Percentiles rank a stretch among this genome's conserved stretches.
Evolutionary conservation across 2,113 vertebrate species (phyloP).

Genomic region (Fregetta grallaria): DNA sequence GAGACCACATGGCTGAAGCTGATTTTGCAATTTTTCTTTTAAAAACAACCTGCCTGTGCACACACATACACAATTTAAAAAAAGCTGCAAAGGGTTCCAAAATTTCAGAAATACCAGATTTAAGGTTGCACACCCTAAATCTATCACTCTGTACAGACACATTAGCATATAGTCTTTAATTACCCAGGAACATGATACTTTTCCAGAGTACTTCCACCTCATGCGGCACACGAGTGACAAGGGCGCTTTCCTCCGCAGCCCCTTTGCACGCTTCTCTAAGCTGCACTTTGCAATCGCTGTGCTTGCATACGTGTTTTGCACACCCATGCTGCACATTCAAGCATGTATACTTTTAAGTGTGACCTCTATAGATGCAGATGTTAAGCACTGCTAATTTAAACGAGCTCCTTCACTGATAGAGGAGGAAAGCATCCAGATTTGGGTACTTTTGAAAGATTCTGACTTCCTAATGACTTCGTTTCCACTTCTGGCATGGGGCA

Average conservation of each 20-base stretch:
- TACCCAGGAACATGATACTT: background rate
- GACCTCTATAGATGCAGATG: background rate
- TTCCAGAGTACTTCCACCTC: background rate
- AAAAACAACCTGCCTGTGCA: background rate
- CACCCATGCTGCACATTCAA: accelerated
- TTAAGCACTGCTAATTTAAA: background rate
- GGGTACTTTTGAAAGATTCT: background rate
- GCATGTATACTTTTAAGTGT: accelerated
- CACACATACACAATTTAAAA: background rate
- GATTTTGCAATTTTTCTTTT: background rate
- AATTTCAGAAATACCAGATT: background rate
- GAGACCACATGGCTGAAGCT: background rate
- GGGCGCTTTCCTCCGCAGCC: accelerated
- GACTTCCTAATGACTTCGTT: background rate
- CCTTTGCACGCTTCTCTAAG: background rate
- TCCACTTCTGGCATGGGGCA: background rate
- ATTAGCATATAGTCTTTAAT: background rate
- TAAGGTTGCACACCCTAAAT: background rate
- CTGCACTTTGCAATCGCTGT: background rate
- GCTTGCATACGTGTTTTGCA: background rate
- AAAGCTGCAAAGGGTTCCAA: background rate
- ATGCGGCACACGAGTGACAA: accelerated
- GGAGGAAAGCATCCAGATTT: background rate
- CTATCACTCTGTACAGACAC: background rate
- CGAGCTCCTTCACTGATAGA: background rate